phyloP scores from a whole-genome alignment of 1,140 invertebrate species.

The Scaptomyza graminum region DNA sequence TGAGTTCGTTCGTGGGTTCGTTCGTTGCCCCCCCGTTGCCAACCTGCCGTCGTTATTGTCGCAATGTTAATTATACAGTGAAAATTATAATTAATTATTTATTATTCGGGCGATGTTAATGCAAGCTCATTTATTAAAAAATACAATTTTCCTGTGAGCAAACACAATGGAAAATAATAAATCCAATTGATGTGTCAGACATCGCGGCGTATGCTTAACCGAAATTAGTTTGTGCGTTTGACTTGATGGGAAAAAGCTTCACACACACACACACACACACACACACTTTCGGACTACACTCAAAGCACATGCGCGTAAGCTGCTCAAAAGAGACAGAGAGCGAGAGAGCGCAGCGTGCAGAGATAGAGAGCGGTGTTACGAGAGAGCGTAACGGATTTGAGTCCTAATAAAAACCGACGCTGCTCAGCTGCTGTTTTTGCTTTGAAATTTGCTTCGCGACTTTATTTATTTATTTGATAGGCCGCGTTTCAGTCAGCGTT shows the following conservation, averaged over 20 bases:
- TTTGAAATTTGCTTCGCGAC: conserved; percentile 72
- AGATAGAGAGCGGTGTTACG: conserved; percentile 10
- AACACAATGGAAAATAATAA: background rate
- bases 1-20: background rate
- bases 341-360: conserved; percentile 12
- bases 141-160: background rate
- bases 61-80: background rate
- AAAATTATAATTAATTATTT: background rate
- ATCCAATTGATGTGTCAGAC: conserved; percentile 9
- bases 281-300: conserved; percentile 48
- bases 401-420: conserved; percentile 36
- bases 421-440: conserved; percentile 60
- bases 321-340: background rate
- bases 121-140: too few relatives aligned
- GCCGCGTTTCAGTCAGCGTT: conserved; percentile 40
- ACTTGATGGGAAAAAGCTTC: conserved; percentile 43
- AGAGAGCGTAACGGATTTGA: background rate
- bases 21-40: conserved; percentile 13
- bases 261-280: conserved; percentile 2
- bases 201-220: conserved; percentile 62
- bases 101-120: too few relatives aligned
- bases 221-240: conserved; percentile 53
- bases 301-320: conserved; percentile 48
- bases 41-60: conserved; percentile 5
- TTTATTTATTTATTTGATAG: conserved; percentile 80